A percentile compares a stretch with the other conserved stretches of the same genome.
Conservation (phyloP, 2,888 invertebrate species). For the Pyrrhosoma nymphula region DNA sequence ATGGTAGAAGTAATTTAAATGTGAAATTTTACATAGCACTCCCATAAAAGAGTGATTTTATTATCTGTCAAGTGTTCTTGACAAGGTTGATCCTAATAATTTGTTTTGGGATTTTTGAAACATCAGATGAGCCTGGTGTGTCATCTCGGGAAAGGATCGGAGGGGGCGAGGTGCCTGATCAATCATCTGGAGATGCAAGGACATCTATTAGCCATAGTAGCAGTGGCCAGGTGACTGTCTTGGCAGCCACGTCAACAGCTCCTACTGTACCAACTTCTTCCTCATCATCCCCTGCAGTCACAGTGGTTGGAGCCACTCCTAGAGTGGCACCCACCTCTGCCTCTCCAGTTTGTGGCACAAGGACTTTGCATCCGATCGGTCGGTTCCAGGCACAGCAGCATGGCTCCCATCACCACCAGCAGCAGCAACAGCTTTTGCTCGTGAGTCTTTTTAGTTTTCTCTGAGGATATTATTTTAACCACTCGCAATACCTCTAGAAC, state of each 20-base stretch:
- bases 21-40: too few relatives aligned
- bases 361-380: constrained; percentile 21
- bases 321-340: constrained; percentile 42
- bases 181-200: constrained; percentile 31
- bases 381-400: constrained; percentile 66
- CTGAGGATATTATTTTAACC: too few relatives aligned
- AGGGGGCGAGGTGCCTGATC: constrained; percentile 41
- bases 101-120: not conserved
- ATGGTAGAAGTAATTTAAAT: too few relatives aligned
- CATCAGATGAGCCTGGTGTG: constrained; percentile 43
- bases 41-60: too few relatives aligned
- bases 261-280: constrained; percentile 39
- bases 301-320: constrained; percentile 30
- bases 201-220: not conserved
- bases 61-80: too few relatives aligned
- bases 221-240: constrained; percentile 3
- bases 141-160: constrained; percentile 51
- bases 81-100: too few relatives aligned
- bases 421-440: constrained; percentile 79
- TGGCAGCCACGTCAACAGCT: constrained; percentile 42
- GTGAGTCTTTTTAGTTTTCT: constrained; percentile 72
- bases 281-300: constrained; percentile 41
- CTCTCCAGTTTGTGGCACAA: not conserved
- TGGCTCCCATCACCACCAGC: constrained; percentile 75
- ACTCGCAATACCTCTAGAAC: not conserved